Evolutionary conservation across 35 echinoderm and acorn worm genomes (phyloP).

Genomic region (Lytechinus variegatus): DNA sequence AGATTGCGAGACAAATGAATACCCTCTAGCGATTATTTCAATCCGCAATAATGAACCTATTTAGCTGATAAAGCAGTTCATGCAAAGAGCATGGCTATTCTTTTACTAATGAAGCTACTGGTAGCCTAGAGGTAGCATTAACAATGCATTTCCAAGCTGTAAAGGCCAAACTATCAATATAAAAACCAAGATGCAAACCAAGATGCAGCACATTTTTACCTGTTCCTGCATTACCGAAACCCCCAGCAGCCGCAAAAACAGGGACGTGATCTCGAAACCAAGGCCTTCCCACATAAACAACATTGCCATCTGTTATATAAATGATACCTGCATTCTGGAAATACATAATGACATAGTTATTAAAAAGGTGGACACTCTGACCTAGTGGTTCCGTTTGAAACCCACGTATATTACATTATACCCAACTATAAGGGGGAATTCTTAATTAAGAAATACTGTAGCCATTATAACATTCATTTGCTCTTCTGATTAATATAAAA

Average conservation of each 20-base stretch:
- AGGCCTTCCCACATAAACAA: background rate
- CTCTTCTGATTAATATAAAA: no score
- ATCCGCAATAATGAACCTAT: no score
- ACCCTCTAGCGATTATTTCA: no score
- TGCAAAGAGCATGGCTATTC: background rate
- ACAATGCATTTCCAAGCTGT: background rate
- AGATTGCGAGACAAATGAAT: no score
- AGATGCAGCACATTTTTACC: background rate
- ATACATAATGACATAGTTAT: background rate
- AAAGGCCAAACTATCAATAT: background rate
- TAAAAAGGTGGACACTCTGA: background rate
- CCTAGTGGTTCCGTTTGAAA: background rate
- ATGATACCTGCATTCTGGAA: constrained; percentile 30
- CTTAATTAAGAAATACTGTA: no score
- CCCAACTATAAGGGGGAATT: no score
- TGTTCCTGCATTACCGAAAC: background rate
- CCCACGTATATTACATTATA: no score
- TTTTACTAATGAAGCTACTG: background rate
- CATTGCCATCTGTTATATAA: constrained; percentile 34
- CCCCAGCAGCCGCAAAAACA: background rate
- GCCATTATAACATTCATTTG: no score
- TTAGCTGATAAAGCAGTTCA: no score
- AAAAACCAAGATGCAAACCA: background rate
- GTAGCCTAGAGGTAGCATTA: no score
- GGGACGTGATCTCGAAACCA: background rate